phyloP scores from a whole-genome alignment of 2,797 vertebrate species.

The Monodelphis domestica region DNA sequence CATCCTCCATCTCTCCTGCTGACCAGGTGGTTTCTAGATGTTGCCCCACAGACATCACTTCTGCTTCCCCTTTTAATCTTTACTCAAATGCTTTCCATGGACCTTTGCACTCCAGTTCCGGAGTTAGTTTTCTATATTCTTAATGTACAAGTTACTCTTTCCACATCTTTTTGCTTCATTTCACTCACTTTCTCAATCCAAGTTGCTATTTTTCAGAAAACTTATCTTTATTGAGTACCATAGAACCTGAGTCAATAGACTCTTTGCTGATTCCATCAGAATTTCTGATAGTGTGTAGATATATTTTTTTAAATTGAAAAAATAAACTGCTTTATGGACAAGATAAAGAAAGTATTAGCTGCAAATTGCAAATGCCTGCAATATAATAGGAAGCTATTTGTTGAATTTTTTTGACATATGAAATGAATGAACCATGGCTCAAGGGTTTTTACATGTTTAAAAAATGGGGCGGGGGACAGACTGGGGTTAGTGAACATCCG shows the following conservation, averaged over 20 bases:
- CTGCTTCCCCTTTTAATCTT: neutral
- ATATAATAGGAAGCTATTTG: neutral
- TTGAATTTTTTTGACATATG: slow-evolving; percentile 6
- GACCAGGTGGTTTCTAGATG: neutral
- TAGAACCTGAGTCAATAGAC: neutral
- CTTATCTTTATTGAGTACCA: neutral
- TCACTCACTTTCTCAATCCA: neutral
- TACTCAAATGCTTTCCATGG: neutral
- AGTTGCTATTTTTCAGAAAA: neutral
- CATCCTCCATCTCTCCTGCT: neutral
- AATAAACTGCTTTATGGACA: slow-evolving; percentile 35
- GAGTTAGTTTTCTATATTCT: neutral
- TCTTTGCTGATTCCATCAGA: neutral
- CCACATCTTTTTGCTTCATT: no score
- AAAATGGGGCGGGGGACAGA: slow-evolving; percentile 81
- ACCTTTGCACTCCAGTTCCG: neutral
- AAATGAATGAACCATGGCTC: slow-evolving; percentile 75
- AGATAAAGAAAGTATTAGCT: slow-evolving; percentile 23
- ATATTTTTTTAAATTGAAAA: no score
- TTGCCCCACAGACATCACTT: neutral
- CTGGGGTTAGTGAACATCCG: slow-evolving; percentile 91
- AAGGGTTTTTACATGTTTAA: slow-evolving; percentile 85
- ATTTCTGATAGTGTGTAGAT: neutral
- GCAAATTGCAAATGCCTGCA: neutral
- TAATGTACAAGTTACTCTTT: neutral